These are phyloP conservation scores for Lepus timidus DNA, from an alignment of 2,113 vertebrate genomes.

Conservation along the genomic window DNA sequence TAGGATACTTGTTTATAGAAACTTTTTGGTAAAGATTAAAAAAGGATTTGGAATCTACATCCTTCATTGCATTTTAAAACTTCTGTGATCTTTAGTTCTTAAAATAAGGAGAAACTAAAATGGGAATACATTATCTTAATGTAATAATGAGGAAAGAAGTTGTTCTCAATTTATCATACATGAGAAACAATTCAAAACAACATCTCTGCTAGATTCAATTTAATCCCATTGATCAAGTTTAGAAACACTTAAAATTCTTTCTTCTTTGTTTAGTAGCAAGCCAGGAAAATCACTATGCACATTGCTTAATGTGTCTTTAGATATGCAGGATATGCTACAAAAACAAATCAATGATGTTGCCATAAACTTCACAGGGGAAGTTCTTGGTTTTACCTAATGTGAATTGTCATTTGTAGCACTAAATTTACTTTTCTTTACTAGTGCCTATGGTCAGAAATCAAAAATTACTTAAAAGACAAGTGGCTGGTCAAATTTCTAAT, in stretches of 20 bases:
- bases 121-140: constrained; percentile 46
- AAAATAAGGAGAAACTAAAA: constrained; percentile 16
- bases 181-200: constrained; percentile 8
- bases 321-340: background rate
- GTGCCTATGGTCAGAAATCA: background rate
- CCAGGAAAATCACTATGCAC: background rate
- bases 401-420: background rate
- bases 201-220: constrained; percentile 22
- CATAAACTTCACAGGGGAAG: background rate
- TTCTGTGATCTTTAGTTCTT: background rate
- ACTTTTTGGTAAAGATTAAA: background rate
- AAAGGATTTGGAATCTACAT: background rate
- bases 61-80: background rate
- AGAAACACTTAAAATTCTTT: background rate
- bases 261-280: constrained; percentile 24
- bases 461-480: constrained; percentile 61
- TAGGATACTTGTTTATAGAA: background rate
- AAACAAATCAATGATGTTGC: constrained; percentile 2
- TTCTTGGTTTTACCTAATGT: constrained; percentile 34
- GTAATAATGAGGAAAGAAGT: background rate
- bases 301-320: background rate
- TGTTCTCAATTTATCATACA: constrained; percentile 26
- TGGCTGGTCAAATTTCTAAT: constrained; percentile 50
- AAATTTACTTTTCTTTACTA: constrained; percentile 21
- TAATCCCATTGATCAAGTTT: background rate